A percentile compares a stretch with the other conserved stretches of the same genome.
phyloP scores from a whole-genome alignment of 2,888 invertebrate species.

The Drosophila anomalata region DNA sequence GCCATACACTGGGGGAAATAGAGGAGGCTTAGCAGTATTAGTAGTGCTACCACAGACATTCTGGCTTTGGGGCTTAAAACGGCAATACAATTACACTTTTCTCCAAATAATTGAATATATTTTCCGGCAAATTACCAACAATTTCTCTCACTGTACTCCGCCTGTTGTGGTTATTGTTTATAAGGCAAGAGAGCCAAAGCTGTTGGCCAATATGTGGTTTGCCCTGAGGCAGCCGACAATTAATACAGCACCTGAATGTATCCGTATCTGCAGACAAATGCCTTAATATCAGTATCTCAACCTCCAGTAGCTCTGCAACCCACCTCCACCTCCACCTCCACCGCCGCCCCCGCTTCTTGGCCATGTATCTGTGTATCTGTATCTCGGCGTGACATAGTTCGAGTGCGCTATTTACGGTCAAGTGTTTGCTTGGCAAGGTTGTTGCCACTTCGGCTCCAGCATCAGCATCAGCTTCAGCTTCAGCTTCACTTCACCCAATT shows the following conservation, averaged over 20 bases:
- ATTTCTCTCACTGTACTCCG: slow-evolving; percentile 11
- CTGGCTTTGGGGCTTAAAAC: no score
- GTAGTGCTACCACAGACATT: no score
- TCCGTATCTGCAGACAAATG: slow-evolving; percentile 31
- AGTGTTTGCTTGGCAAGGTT: slow-evolving; percentile 68
- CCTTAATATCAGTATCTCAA: slow-evolving; percentile 12
- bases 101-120: no score
- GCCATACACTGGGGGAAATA: not conserved
- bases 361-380: slow-evolving; percentile 28
- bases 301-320: not conserved
- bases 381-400: slow-evolving; percentile 60
- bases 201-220: slow-evolving; percentile 66
- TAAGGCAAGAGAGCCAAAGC: slow-evolving; percentile 56
- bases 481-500: slow-evolving; percentile 69
- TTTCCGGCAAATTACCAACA: not conserved
- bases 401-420: slow-evolving; percentile 74
- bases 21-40: not conserved
- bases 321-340: slow-evolving; percentile 3
- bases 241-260: slow-evolving; percentile 54
- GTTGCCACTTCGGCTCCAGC: slow-evolving; percentile 28
- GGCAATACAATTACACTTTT: no score
- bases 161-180: slow-evolving; percentile 73
- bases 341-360: slow-evolving; percentile 1
- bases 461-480: not conserved
- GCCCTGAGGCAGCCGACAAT: slow-evolving; percentile 66